phyloP scores from a whole-genome alignment of 2,888 invertebrate genomes.

The Acronicta psi region DNA sequence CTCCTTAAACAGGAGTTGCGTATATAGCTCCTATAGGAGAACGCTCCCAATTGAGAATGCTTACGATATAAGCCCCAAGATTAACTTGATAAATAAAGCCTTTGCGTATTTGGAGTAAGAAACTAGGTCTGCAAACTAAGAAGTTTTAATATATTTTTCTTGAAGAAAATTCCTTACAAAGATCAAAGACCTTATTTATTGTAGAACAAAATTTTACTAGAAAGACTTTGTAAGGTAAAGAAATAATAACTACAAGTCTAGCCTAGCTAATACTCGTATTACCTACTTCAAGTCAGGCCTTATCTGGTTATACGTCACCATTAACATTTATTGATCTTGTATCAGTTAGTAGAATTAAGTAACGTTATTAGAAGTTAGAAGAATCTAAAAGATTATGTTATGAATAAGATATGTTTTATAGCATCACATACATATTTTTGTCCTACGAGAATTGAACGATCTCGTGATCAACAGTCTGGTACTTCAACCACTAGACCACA shows the following conservation, averaged over 20 bases:
- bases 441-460: too few species aligned
- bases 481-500: too few species aligned
- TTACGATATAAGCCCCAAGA: slow-evolving; percentile 18
- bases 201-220: background rate
- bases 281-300: background rate
- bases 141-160: slow-evolving; percentile 6
- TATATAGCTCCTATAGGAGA: slow-evolving; percentile 15
- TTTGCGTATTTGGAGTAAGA: slow-evolving; percentile 11
- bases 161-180: background rate
- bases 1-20: slow-evolving; percentile 12
- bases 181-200: slow-evolving; percentile 16
- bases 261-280: slow-evolving; percentile 2
- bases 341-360: too few species aligned
- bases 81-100: slow-evolving; percentile 32
- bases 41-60: slow-evolving; percentile 17
- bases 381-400: too few species aligned
- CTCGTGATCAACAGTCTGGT: too few species aligned
- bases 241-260: too few species aligned
- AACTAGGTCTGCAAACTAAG: slow-evolving; percentile 7
- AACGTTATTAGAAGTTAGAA: too few species aligned
- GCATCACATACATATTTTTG: too few species aligned
- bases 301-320: slow-evolving; percentile 14
- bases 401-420: too few species aligned
- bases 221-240: background rate
- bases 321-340: background rate